Percentiles rank a stretch among this genome's conserved stretches.
Evolutionary conservation across 1,140 invertebrate genomes (phyloP).

Genomic region (Dreissena rostriformis): DNA sequence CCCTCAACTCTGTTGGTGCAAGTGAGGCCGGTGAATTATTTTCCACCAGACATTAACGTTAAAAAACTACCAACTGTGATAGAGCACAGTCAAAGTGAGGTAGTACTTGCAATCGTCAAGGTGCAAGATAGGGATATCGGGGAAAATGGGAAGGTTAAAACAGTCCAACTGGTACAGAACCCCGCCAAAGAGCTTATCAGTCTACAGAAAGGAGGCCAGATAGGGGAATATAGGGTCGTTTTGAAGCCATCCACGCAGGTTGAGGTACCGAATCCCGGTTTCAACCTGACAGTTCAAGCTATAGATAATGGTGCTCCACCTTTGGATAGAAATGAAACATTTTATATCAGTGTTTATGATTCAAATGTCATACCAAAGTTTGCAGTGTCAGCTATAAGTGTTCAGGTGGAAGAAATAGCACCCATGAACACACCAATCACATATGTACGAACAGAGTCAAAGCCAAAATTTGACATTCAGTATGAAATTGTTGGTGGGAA

Average conservation of each 20-base stretch:
- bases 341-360: slow-evolving; percentile 86
- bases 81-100: slow-evolving; percentile 84
- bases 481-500: slow-evolving; percentile 85
- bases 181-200: slow-evolving; percentile 90
- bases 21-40: slow-evolving; percentile 93
- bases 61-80: slow-evolving; percentile 89
- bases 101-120: slow-evolving; percentile 91
- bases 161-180: slow-evolving; percentile 93
- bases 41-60: slow-evolving; percentile 91
- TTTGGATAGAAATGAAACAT: slow-evolving; percentile 72
- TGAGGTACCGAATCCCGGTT: slow-evolving; percentile 82
- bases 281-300: slow-evolving; percentile 92
- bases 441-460: slow-evolving; percentile 62
- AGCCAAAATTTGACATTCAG: slow-evolving; percentile 20
- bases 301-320: slow-evolving; percentile 91
- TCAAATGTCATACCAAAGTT: slow-evolving; percentile 94
- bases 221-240: slow-evolving; percentile 82
- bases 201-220: slow-evolving; percentile 84
- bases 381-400: slow-evolving; percentile 93
- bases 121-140: slow-evolving; percentile 92
- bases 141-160: slow-evolving; percentile 90
- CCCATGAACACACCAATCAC: slow-evolving; percentile 93
- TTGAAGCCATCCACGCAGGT: slow-evolving; percentile 86
- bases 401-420: slow-evolving; percentile 92
- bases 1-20: slow-evolving; percentile 89